phyloP scores from a whole-genome alignment of 2,113 vertebrate species.

The Hippocampus barbouri region DNA sequence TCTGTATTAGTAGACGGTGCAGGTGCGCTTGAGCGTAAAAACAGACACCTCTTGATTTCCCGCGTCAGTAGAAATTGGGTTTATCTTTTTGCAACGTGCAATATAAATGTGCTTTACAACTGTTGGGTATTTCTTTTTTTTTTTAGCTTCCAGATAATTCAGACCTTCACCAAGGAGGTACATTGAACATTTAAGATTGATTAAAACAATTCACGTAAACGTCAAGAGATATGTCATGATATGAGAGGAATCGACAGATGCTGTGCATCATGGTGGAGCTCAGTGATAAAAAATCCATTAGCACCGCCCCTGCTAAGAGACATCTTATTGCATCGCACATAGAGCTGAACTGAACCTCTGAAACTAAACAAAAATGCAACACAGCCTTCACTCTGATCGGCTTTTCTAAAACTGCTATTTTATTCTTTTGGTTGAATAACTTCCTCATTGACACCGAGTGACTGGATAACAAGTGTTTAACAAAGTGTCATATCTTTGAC shows the following conservation, averaged over 20 bases:
- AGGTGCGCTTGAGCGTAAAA: no score
- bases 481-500: no score
- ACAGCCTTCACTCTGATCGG: not conserved
- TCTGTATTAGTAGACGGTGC: no score
- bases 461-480: not conserved
- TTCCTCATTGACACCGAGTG: not conserved
- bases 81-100: no score
- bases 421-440: not conserved
- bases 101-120: no score
- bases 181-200: not conserved
- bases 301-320: slow-evolving; percentile 5
- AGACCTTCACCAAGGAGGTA: not conserved
- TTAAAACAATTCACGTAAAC: not conserved
- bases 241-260: slow-evolving; percentile 22
- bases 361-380: slow-evolving; percentile 5
- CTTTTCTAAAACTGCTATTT: slow-evolving; percentile 9
- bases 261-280: slow-evolving; percentile 31
- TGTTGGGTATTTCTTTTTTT: no score
- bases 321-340: slow-evolving; percentile 17
- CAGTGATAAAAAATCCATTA: slow-evolving; percentile 37
- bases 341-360: slow-evolving; percentile 21
- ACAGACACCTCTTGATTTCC: no score
- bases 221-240: slow-evolving; percentile 11
- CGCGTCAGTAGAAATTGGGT: no score
- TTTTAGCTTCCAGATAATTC: no score